Conservation (phyloP, 2,113 vertebrate genomes). For the Orthonyx spaldingii region DNA sequence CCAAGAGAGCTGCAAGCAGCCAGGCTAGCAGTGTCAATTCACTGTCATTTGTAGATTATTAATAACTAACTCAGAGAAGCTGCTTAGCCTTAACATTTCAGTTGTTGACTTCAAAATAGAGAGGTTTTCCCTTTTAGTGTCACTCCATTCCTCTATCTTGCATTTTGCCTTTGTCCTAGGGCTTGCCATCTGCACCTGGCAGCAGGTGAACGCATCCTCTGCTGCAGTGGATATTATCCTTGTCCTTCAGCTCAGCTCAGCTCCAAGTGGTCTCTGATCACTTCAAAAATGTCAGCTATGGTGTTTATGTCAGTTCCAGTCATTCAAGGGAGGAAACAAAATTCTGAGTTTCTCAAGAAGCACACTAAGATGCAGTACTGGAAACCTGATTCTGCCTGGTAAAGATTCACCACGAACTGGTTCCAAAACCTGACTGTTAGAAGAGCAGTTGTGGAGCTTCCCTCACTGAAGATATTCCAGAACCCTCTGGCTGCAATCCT, state of each 20-base stretch:
- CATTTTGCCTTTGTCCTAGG: neutral
- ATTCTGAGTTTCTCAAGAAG: neutral
- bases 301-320: neutral
- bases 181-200: neutral
- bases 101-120: neutral
- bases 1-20: neutral
- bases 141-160: neutral
- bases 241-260: neutral
- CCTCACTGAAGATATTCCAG: neutral
- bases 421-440: neutral
- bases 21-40: neutral
- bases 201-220: neutral
- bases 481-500: neutral
- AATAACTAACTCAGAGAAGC: neutral
- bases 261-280: neutral
- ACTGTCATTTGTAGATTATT: neutral
- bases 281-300: neutral
- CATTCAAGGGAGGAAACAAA: neutral
- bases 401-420: neutral
- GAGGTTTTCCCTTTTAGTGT: neutral
- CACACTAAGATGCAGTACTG: rapidly evolving
- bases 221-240: neutral
- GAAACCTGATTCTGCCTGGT: neutral
- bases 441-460: neutral
- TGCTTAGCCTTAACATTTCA: neutral